Percentiles rank a stretch among this genome's conserved stretches.
Conservation (phyloP, 1,140 invertebrate genomes). For the Pteromalus puparum region DNA sequence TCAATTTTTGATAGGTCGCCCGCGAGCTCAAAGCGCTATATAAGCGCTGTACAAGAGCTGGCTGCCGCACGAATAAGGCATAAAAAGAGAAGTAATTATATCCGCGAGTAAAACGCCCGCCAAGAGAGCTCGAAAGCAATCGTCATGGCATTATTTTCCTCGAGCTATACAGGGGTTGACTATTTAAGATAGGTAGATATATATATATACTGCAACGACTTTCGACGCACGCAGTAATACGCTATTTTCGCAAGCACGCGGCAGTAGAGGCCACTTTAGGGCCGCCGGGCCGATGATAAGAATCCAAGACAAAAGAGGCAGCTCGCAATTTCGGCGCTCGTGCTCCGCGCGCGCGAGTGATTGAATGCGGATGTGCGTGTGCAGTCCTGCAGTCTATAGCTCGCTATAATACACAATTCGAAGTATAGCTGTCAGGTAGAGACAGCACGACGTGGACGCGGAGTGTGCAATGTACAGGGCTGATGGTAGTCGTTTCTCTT, state of each 20-base stretch:
- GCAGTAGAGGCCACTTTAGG: constrained; percentile 20
- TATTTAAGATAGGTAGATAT: no score
- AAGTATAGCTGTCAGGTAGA: no score
- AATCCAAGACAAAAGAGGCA: constrained; percentile 30
- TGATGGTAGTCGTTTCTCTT: not conserved
- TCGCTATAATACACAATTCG: not conserved
- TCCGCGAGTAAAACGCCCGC: not conserved
- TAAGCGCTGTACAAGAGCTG: not conserved
- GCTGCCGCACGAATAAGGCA: not conserved
- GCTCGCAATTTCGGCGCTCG: constrained; percentile 40
- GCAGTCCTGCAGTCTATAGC: constrained; percentile 18
- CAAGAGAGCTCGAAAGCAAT: not conserved
- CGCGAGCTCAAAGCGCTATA: not conserved
- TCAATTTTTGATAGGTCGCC: constrained; percentile 1
- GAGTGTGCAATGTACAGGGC: no score
- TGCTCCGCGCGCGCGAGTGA: constrained; percentile 51
- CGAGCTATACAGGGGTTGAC: not conserved
- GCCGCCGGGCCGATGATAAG: constrained; percentile 42
- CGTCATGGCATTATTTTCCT: constrained; percentile 16
- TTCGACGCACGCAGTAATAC: not conserved
- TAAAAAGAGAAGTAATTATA: constrained; percentile 31
- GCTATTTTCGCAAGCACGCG: no score
- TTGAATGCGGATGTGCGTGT: constrained; percentile 66
- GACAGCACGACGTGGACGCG: no score
- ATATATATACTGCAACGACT: constrained; percentile 1